Evolutionary conservation across 2,113 vertebrate genomes (phyloP), one percentile per base, ranked within the genome.

Genomic region (Entelurus aequoreus): DNA sequence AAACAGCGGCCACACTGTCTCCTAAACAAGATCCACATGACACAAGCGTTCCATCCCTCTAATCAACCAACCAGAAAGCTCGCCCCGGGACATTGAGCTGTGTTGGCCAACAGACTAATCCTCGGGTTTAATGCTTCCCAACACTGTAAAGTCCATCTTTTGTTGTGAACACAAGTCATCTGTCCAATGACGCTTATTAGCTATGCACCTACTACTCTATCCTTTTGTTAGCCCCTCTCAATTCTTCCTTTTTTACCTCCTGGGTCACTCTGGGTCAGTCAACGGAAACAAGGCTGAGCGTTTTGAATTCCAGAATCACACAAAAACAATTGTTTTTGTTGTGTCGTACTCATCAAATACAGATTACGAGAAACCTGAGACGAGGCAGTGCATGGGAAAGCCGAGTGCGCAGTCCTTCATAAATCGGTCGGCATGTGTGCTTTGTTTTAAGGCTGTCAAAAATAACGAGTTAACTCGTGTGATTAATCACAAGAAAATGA

Each of bases 91-190:
- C 69, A 65, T 72, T 66, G 35, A 50, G 62, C 69, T 61, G 61
- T 72, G 81, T 75, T 73, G 69, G 68, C 77, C 79, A 85, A 83
- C 80, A 77, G 46, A 52, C 60, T 89, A 90, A 92, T 90, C 87
- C 80, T 58, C 0, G 55, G 68, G 71, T n/a, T 89, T 80, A 87
- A 48, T 54, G 60, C 47, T 75, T 63, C 75, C 87, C 86, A 84
- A 87, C 80, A 66, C 74, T 12, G 62, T 48, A 68, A 84, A 85
- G 64, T 75, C 79, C 66, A 63, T 67, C 74, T 69, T 84, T 90
- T 90, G 84, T 88, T 38, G 66, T 70, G 48, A 73, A 63, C 68
- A 68, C 63, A 70, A 56, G 69, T 60, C 68, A 82, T 84, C 66
- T 76, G 68, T 60, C 63, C 80, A 79, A 75, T 60, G 62, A 74